These are phyloP conservation scores for Xanthostigma xanthostigma DNA, from an alignment of 2,888 invertebrate species.

Conservation along the genomic window DNA sequence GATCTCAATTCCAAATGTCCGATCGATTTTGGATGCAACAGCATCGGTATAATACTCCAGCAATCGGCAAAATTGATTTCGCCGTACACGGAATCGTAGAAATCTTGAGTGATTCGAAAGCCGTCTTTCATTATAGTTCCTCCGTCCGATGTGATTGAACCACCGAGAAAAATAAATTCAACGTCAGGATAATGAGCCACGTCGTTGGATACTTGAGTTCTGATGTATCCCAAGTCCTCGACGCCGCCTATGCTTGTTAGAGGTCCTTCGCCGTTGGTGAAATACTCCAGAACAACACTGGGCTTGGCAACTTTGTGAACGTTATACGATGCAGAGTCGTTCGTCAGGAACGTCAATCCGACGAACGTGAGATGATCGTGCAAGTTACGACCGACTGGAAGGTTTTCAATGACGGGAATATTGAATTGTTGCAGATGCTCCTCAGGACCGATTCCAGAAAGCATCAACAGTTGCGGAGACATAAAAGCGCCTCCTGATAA, in stretches of 20 bases:
- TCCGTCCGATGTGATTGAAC: conserved; percentile 15
- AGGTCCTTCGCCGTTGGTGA: conserved; percentile 33
- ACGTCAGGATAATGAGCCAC: conserved; percentile 47
- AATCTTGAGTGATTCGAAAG: not conserved
- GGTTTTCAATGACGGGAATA: conserved; percentile 43
- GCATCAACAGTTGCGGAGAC: conserved; percentile 59
- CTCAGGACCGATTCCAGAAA: conserved; percentile 49
- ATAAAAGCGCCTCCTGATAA: conserved; percentile 55
- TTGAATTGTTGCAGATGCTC: conserved; percentile 38
- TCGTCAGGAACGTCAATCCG: conserved; percentile 36
- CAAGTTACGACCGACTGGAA: conserved; percentile 49
- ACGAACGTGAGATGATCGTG: conserved; percentile 52
- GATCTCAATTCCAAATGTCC: conserved; percentile 34
- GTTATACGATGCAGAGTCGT: conserved; percentile 24
- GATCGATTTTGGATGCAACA: conserved; percentile 38
- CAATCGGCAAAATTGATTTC: not conserved
- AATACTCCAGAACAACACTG: conserved; percentile 24
- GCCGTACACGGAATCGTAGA: not conserved
- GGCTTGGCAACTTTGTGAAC: conserved; percentile 8
- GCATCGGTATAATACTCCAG: conserved; percentile 37
- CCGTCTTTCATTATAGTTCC: not conserved
- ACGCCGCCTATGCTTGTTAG: conserved; percentile 41
- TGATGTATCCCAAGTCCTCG: conserved; percentile 47
- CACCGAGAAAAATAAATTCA: conserved; percentile 49
- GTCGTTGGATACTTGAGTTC: conserved; percentile 38